Conservation (phyloP, 2,888 invertebrate species). For the Nipponacmea schrenckii region DNA sequence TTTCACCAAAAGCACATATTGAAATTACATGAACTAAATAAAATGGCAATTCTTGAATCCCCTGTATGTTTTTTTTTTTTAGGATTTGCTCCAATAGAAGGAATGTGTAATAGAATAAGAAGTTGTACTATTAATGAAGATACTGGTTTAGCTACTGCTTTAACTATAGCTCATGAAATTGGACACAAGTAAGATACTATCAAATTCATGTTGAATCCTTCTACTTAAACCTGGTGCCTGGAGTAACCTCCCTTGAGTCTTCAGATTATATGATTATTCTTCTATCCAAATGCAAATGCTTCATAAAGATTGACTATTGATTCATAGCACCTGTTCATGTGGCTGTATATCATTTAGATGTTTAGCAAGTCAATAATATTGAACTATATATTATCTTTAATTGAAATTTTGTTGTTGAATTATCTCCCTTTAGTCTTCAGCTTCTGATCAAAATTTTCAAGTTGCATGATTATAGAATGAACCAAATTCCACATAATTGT, state of each 20-base stretch:
- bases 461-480: not conserved
- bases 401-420: too few species aligned
- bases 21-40: too few species aligned
- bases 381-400: too few species aligned
- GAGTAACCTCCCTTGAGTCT: constrained; percentile 3
- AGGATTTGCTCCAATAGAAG: constrained; percentile 65
- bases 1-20: too few species aligned
- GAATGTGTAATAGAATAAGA: constrained; percentile 61
- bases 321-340: too few species aligned
- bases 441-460: not conserved
- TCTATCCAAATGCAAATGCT: too few species aligned
- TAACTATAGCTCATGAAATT: constrained; percentile 64
- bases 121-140: constrained; percentile 66
- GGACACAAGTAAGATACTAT: constrained; percentile 60
- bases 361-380: too few species aligned
- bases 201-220: not conserved
- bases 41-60: too few species aligned
- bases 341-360: too few species aligned
- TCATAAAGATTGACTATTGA: too few species aligned
- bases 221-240: not conserved
- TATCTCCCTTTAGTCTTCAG: constrained; percentile 3
- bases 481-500: not conserved
- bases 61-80: constrained; percentile 14
- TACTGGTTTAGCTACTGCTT: constrained; percentile 60
- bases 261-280: not conserved